phyloP scores from a whole-genome alignment of 2,797 vertebrate species.

The Acrossocheilus fasciatus region DNA sequence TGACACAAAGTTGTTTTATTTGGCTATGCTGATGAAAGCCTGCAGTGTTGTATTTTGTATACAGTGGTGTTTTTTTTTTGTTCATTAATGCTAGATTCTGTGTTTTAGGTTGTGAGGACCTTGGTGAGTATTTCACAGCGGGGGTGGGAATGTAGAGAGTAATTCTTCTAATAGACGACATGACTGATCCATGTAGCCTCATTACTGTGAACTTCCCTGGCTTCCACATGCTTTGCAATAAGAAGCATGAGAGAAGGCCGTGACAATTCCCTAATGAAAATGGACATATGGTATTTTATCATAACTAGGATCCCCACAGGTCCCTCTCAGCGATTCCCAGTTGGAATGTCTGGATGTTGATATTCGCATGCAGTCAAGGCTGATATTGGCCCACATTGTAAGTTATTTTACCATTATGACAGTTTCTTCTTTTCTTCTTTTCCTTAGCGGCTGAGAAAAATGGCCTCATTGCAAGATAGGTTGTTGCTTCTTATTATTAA shows the following conservation, averaged over 20 bases:
- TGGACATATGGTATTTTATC: slow-evolving; percentile 40
- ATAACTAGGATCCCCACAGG: slow-evolving; percentile 41
- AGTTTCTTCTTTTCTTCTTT: neutral
- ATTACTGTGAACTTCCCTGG: slow-evolving; percentile 22
- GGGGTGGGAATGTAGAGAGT: slow-evolving; percentile 17
- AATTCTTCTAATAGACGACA: slow-evolving; percentile 25
- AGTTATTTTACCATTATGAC: neutral
- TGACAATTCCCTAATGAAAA: slow-evolving; percentile 33
- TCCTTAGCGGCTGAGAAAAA: neutral
- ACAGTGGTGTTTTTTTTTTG: too few species aligned
- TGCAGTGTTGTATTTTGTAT: slow-evolving; percentile 12
- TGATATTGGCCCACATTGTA: slow-evolving; percentile 9
- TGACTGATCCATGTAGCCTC: slow-evolving; percentile 16
- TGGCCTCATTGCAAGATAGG: neutral
- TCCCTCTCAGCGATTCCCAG: slow-evolving; percentile 26
- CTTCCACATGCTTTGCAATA: neutral
- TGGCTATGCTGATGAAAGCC: slow-evolving; percentile 47
- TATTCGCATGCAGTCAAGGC: slow-evolving; percentile 14
- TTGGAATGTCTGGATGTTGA: slow-evolving; percentile 35
- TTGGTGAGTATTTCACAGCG: slow-evolving; percentile 29
- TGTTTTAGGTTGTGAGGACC: neutral
- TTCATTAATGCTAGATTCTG: neutral
- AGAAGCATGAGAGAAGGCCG: neutral
- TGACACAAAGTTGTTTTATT: slow-evolving; percentile 43
- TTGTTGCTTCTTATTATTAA: neutral